Evolutionary conservation across 2,888 invertebrate species (phyloP), one percentile per base, ranked within the genome.

Genomic region (Drosophila leonis): DNA sequence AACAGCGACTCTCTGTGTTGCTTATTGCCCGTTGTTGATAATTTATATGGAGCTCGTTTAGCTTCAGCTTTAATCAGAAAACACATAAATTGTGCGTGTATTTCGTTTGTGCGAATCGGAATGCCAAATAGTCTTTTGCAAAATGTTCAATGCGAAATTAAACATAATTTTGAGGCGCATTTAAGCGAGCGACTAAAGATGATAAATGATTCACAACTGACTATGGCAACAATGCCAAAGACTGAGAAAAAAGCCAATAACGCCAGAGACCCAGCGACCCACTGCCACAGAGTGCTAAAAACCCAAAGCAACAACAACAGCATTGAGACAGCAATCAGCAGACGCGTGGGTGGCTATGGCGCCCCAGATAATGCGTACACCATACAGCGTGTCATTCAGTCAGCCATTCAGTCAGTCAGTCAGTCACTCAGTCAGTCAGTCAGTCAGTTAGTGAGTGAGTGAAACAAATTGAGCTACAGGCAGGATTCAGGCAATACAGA

Each of bases 161-260:
- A 81, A 75, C 72, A 82, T 78, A 82, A 77, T 78, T 82, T 78
- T 69, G 63, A 72, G 75, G 70, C 75, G 65, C 75, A 80, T 70
- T 80, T 78, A 80, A 80, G 72, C 76, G 70, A 68, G 66, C 75
- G 70, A 65, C 73, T 84, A 78, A 82, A 82, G 78, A 82, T 84
- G 83, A 84, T 82, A 84, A 84, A 84, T 84, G 72, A 74, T 67
- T 65, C 62, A 54, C 72, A 49, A 56, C 67, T 65, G 71, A 68
- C 78, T 69, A 13, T 54, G 69, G 59, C 69, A 78, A 65, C 60
- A 63, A 72, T 44, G 59, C 57, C 15, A 41, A 56, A 46, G 63
- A 69, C 48, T 49, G 18, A 48, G 73, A 52, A 63, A 54, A 69
- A 80, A 59, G 74, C 57, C 78, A 78, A 73, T 73, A 69, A 73